Percentiles rank a stretch among this genome's conserved stretches.
Evolutionary conservation across 2,797 vertebrate species (phyloP).

Genomic region (Myioborus melanocephalus): DNA sequence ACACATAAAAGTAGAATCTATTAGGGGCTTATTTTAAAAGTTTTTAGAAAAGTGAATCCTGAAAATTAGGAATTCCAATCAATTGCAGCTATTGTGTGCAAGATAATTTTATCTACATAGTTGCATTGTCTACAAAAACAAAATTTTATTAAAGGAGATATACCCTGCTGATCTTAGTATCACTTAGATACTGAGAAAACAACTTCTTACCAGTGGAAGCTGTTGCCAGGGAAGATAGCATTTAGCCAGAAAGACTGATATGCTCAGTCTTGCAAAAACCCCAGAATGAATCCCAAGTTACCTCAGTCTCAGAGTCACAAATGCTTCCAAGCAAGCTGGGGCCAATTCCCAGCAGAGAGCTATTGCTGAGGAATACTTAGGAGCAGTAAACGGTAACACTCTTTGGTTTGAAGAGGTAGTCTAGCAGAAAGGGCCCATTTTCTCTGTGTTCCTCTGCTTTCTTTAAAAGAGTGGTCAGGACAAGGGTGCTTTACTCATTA

Average conservation of each 20-base stretch:
- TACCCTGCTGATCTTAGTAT: fast-evolving
- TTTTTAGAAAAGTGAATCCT: not conserved
- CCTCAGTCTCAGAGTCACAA: not conserved
- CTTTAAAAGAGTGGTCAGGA: not conserved
- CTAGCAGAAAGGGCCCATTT: not conserved
- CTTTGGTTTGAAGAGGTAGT: not conserved
- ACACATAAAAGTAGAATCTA: not conserved
- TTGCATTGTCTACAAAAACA: not conserved
- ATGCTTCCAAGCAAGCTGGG: not conserved
- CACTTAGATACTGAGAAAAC: not conserved
- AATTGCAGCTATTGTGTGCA: not conserved
- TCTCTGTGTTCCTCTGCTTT: not conserved
- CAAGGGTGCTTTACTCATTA: not conserved
- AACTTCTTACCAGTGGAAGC: not conserved
- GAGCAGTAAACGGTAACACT: not conserved
- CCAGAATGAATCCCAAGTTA: not conserved
- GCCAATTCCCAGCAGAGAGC: not conserved
- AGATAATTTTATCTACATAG: not conserved
- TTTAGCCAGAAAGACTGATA: not conserved
- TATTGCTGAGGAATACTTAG: not conserved
- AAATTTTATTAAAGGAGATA: not conserved
- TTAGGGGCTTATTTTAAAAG: not conserved
- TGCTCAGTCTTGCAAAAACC: not conserved
- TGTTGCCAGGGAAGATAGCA: not conserved
- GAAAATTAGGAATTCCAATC: not conserved